A percentile compares a stretch with the other conserved stretches of the same genome.
Evolutionary conservation across 2,888 invertebrate genomes (phyloP).

Genomic region (Clanis bilineata): DNA sequence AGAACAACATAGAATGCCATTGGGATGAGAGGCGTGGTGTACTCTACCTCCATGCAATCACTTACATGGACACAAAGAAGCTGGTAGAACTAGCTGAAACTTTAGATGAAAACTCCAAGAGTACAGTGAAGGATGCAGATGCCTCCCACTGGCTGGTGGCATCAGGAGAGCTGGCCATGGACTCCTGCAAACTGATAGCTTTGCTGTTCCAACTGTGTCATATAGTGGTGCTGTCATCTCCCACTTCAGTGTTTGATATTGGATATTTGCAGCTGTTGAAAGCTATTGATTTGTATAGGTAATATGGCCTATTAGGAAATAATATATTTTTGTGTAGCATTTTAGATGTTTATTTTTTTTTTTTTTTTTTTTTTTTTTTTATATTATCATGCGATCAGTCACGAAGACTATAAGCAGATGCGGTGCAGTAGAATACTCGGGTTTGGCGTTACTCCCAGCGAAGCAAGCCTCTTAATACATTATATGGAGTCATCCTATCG

Average conservation of each 20-base stretch:
- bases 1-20: conserved; percentile 83
- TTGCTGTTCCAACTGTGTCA: conserved; percentile 91
- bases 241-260: conserved; percentile 86
- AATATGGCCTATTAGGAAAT: conserved; percentile 23
- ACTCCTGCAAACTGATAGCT: conserved; percentile 86
- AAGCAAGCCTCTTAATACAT: too few relatives aligned
- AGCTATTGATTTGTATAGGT: conserved; percentile 90
- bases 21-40: conserved; percentile 79
- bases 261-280: conserved; percentile 91
- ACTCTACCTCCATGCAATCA: conserved; percentile 80
- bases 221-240: conserved; percentile 83
- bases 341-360: too few relatives aligned
- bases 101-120: conserved; percentile 57
- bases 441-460: too few relatives aligned
- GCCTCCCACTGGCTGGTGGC: conserved; percentile 85
- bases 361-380: too few relatives aligned
- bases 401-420: too few relatives aligned
- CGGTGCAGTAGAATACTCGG: too few relatives aligned
- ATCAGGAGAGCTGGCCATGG: conserved; percentile 69
- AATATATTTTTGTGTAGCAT: too few relatives aligned
- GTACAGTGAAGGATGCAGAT: conserved; percentile 68
- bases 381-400: too few relatives aligned
- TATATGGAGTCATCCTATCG: too few relatives aligned
- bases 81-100: conserved; percentile 54
- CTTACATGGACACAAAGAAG: conserved; percentile 65